phyloP scores from a whole-genome alignment of 2,797 vertebrate genomes.

The Halcyon leucocephala region DNA sequence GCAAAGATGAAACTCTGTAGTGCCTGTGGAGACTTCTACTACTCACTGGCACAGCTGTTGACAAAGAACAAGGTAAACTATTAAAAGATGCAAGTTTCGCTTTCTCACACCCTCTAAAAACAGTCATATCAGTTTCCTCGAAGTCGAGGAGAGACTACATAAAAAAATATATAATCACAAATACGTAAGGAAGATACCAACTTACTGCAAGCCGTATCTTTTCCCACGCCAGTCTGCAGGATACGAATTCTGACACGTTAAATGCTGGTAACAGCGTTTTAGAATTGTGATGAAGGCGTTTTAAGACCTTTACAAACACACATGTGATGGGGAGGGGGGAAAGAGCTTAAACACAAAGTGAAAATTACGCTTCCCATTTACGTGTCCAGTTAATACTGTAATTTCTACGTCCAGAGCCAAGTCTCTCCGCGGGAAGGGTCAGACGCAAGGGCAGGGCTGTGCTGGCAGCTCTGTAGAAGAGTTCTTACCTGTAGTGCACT shows the following conservation, averaged over 20 bases:
- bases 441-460: too few species aligned
- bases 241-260: conserved; percentile 56
- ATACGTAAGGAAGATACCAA: not conserved
- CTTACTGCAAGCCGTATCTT: not conserved
- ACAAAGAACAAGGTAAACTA: fast-evolving
- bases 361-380: not conserved
- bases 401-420: not conserved
- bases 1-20: not conserved
- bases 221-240: not conserved
- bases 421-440: not conserved
- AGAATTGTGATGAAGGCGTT: not conserved
- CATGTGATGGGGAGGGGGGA: too few species aligned
- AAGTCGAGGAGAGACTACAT: not conserved
- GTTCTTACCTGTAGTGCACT: not conserved
- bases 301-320: not conserved
- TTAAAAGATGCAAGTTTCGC: not conserved
- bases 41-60: not conserved
- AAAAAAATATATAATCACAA: not conserved
- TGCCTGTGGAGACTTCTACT: not conserved
- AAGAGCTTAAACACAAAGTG: not conserved
- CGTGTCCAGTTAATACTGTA: not conserved
- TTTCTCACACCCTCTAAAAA: not conserved
- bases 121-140: not conserved
- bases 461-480: not conserved
- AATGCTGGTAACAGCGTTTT: conserved; percentile 20